Base-by-base conservation (phyloP, 2,888 invertebrate genomes). In the Trichogramma evanescens region DNA sequence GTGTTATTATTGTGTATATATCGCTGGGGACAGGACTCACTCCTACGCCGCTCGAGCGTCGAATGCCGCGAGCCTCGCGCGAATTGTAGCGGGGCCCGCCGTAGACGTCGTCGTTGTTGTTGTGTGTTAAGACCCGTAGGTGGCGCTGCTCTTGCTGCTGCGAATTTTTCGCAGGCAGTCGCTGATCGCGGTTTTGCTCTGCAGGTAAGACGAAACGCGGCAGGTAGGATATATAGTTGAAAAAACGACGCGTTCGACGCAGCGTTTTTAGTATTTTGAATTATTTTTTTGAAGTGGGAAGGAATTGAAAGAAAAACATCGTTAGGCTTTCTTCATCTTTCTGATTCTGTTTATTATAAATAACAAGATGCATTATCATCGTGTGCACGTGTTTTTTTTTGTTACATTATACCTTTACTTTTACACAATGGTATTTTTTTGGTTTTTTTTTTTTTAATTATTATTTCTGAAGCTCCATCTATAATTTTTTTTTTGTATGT, bases 291-390 rank as follows among this genome's bases (percentile, higher is more conserved):
- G 8, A 5, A 46, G 4, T 46, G 1, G 10, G 10, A 46, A 5
- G n/a, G 7, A 10, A 6, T 46, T 4, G 5, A 7, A 55, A 53
- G 58, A 50, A 50, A 59, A 65, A 62, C 54, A 59, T n/a, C 4
- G 8, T n/a, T 56, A 44, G 48, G 44, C 61, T 61, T 61, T 58
- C n/a, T 57, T 54, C 43, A 57, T 64, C 46, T 54, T 63, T 50
- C 46, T 66, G 66, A 65, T 59, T 67, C 66, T 61, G 66, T 75
- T 75, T 75, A 76, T 76, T 76, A 74, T 72, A 76, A 75, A 75
- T 75, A 75, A 76, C 76, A 75, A 72, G 71, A 72, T 75, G 72
- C 73, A 75, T 75, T 69, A 68, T 69, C 61, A 74, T 70, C 69
- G 74, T 75, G 76, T 71, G 74, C 73, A 73, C 66, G 72, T 74